Evolutionary conservation across 2,797 vertebrate genomes (phyloP).

Genomic region (Tympanoctomys barrerae): DNA sequence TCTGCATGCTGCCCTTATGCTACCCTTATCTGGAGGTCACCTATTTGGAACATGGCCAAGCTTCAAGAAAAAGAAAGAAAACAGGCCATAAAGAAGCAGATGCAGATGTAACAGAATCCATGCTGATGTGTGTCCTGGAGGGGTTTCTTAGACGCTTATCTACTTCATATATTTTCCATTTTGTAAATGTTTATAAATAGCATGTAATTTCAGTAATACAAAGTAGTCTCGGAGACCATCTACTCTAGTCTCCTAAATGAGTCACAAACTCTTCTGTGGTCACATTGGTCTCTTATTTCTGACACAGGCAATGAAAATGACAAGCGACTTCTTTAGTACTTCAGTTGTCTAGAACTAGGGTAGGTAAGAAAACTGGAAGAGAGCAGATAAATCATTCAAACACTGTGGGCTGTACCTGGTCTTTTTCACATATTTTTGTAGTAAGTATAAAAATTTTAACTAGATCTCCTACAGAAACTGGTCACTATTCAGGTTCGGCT

Average conservation of each 20-base stretch:
- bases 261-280: neutral
- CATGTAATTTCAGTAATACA: neutral
- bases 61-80: neutral
- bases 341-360: neutral
- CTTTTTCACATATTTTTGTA: constrained; percentile 18
- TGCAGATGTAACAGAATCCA: neutral
- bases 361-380: neutral
- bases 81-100: neutral
- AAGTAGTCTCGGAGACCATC: neutral
- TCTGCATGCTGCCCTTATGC: neutral
- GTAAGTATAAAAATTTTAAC: neutral
- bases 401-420: neutral
- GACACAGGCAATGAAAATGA: neutral
- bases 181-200: neutral
- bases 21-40: neutral
- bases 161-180: neutral
- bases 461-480: neutral
- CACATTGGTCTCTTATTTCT: neutral
- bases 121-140: neutral
- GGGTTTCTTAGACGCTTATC: neutral
- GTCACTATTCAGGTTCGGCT: neutral
- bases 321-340: neutral
- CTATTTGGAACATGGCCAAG: neutral
- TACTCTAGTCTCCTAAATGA: neutral
- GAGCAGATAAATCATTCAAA: neutral